Percentiles rank a stretch among this genome's conserved stretches.
phyloP scores from a whole-genome alignment of 2,888 invertebrate genomes.

The Hermaeophaga mercurialis region DNA sequence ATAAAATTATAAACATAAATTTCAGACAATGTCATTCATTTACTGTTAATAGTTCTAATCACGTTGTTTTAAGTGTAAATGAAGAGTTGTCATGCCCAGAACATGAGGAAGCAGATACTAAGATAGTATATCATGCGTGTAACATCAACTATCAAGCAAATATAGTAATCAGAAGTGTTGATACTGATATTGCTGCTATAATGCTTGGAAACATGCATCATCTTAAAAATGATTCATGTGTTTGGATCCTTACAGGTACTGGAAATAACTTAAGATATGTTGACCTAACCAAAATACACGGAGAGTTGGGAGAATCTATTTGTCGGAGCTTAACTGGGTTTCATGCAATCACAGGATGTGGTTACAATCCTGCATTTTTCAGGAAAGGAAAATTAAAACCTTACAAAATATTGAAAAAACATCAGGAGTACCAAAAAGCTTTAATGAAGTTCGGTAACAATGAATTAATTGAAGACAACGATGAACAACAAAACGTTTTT shows the following conservation, averaged over 20 bases:
- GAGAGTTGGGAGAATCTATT: conserved; percentile 20
- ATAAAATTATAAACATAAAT: conserved; percentile 36
- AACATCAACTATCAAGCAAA: conserved; percentile 35
- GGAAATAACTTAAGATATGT: conserved; percentile 25
- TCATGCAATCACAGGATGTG: conserved; percentile 24
- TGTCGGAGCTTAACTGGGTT: conserved; percentile 22
- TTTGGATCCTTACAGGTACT: conserved; percentile 27
- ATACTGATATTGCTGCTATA: conserved; percentile 28
- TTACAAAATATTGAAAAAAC: conserved; percentile 22
- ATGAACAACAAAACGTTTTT: background rate
- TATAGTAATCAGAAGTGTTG: conserved; percentile 26
- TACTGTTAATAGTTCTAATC: conserved; percentile 38
- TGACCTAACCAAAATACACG: conserved; percentile 25
- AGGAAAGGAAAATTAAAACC: conserved; percentile 23
- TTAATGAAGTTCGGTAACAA: conserved; percentile 2
- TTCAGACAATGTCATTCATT: conserved; percentile 41
- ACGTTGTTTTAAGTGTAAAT: conserved; percentile 27
- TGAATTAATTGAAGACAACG: conserved; percentile 6
- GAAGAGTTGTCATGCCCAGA: conserved; percentile 32
- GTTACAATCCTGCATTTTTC: conserved; percentile 12
- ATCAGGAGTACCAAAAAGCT: conserved; percentile 2
- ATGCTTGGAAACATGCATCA: conserved; percentile 21
- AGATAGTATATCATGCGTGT: conserved; percentile 32
- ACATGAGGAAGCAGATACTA: conserved; percentile 34
- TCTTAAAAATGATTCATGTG: conserved; percentile 16